These are phyloP conservation scores for Electrona antarctica DNA, from an alignment of 2,113 vertebrate species.

Conservation along the genomic window DNA sequence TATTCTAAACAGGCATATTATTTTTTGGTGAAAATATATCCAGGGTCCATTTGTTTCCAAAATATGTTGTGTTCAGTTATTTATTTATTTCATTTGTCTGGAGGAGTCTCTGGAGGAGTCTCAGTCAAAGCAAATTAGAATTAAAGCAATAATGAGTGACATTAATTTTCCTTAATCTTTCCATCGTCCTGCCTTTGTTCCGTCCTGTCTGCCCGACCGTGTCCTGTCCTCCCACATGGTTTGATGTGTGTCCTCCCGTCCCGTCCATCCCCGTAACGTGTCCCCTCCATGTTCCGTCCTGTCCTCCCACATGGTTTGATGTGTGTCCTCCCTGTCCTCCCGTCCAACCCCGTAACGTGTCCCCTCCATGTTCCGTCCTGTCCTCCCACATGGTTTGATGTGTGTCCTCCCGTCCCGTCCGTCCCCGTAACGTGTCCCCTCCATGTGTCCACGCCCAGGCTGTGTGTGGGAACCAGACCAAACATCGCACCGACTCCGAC, in stretches of 20 bases:
- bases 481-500: slow-evolving; percentile 85
- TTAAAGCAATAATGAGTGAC: no score
- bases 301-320: slow-evolving; percentile 31
- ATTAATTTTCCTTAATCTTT: background rate
- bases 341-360: rapidly evolving
- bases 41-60: no score
- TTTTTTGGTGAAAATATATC: no score
- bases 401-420: background rate
- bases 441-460: slow-evolving; percentile 65
- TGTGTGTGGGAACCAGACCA: slow-evolving; percentile 78
- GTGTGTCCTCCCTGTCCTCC: background rate
- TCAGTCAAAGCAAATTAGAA: no score
- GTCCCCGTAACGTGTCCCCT: rapidly evolving
- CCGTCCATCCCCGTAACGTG: rapidly evolving
- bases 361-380: slow-evolving; percentile 8
- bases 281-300: slow-evolving; percentile 7
- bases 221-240: slow-evolving; percentile 37
- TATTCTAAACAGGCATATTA: no score
- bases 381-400: slow-evolving; percentile 30
- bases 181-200: background rate
- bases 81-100: no score
- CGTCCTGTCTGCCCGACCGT: slow-evolving; percentile 22
- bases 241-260: background rate
- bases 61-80: no score
- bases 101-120: no score